Conservation (phyloP, 2,888 invertebrate genomes). For the Troides aeacus region DNA sequence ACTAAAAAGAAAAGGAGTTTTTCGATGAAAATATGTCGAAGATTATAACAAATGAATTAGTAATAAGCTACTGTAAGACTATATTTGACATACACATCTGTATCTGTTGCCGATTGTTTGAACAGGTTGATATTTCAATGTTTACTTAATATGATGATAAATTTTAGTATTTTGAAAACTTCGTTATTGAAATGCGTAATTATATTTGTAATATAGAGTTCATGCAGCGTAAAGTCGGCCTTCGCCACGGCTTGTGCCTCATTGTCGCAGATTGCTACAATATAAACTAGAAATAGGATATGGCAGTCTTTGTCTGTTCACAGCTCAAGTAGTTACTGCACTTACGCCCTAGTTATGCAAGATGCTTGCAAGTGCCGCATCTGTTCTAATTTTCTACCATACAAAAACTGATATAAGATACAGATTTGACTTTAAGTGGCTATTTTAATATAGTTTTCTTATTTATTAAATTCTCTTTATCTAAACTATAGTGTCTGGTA, state of each 20-base stretch:
- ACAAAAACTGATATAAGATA: neutral
- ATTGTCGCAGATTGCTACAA: slow-evolving; percentile 68
- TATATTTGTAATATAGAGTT: slow-evolving; percentile 58
- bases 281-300: slow-evolving; percentile 74
- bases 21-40: too few species aligned
- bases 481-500: neutral
- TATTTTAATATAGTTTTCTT: too few species aligned
- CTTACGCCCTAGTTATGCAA: slow-evolving; percentile 34
- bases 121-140: neutral
- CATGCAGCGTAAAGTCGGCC: slow-evolving; percentile 69
- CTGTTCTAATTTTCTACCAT: neutral
- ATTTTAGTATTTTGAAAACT: neutral
- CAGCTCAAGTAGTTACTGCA: slow-evolving; percentile 55
- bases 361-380: slow-evolving; percentile 15
- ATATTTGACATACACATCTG: too few species aligned
- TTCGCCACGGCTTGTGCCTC: slow-evolving; percentile 68
- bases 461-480: neutral
- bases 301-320: slow-evolving; percentile 58
- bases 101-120: too few species aligned
- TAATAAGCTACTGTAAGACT: too few species aligned
- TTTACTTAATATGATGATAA: neutral
- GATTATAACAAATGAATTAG: too few species aligned
- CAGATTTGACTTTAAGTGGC: too few species aligned
- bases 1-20: too few species aligned
- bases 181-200: slow-evolving; percentile 40